Evolutionary conservation across 2,888 invertebrate genomes (phyloP).

Genomic region (Apamea anceps): DNA sequence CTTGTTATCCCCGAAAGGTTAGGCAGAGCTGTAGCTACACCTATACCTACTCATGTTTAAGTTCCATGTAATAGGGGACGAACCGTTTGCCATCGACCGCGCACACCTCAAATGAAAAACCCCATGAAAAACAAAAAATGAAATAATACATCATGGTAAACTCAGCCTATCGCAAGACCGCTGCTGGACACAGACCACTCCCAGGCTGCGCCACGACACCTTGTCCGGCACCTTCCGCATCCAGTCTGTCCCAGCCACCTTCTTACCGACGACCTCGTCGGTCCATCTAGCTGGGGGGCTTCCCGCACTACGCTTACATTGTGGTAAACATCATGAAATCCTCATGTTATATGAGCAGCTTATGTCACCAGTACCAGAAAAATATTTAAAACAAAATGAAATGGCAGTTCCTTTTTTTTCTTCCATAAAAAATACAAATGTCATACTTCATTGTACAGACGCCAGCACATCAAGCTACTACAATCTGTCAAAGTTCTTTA

Average conservation of each 20-base stretch:
- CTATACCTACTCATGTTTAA: neutral
- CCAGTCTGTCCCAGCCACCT: neutral
- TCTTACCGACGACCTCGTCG: no score
- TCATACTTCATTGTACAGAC: conserved; percentile 48
- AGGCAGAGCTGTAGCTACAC: neutral
- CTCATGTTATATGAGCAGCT: neutral
- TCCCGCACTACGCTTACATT: neutral
- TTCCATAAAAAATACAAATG: conserved; percentile 15
- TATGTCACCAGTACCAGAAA: neutral
- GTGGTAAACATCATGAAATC: neutral
- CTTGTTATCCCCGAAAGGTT: neutral
- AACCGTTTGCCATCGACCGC: neutral
- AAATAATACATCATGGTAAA: neutral
- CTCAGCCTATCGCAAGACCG: neutral
- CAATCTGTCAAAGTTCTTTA: no score
- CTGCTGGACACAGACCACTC: neutral
- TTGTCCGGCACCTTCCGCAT: neutral
- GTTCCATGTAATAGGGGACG: neutral
- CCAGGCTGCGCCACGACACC: neutral
- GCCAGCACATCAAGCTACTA: no score
- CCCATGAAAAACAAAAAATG: neutral
- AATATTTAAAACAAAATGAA: conserved; percentile 3
- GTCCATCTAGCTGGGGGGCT: no score
- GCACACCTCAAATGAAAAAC: neutral
- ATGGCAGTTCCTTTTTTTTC: neutral